Percentiles rank a stretch among this genome's conserved stretches.
Conservation (phyloP, 92 coral and sea anemone species). For the Micromussa lordhowensis region DNA sequence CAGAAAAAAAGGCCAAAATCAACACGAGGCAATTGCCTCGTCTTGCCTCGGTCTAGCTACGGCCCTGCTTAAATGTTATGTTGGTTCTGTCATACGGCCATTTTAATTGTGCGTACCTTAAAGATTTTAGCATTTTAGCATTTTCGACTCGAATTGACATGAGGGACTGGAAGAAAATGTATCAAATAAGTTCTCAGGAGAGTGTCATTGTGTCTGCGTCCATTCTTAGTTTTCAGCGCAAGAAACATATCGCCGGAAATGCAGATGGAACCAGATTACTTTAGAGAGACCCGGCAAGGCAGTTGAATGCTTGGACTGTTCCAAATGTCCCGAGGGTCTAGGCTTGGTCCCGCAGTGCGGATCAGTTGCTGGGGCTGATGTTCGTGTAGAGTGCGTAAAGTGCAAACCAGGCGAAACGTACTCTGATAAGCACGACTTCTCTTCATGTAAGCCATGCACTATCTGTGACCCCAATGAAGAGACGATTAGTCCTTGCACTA, state of each 20-base stretch:
- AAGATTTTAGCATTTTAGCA: no score
- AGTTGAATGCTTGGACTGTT: slow-evolving; percentile 21
- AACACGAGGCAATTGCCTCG: no score
- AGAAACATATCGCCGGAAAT: not conserved
- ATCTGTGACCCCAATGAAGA: slow-evolving; percentile 50
- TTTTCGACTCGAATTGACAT: no score
- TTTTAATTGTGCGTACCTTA: not conserved
- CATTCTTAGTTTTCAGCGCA: slow-evolving; percentile 25
- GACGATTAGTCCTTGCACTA: slow-evolving; percentile 38
- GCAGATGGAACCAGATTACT: slow-evolving; percentile 35
- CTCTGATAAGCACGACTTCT: slow-evolving; percentile 36
- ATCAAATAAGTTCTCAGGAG: not conserved
- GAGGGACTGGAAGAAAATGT: no score
- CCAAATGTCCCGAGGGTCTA: slow-evolving; percentile 38
- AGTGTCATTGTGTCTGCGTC: not conserved
- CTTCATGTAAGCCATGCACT: slow-evolving; percentile 54
- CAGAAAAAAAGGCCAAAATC: no score
- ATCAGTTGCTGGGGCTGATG: not conserved
- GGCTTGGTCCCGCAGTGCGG: slow-evolving; percentile 54
- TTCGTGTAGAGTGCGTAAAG: slow-evolving; percentile 18
- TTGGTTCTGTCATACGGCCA: not conserved
- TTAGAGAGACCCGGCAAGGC: not conserved
- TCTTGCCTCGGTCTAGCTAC: no score
- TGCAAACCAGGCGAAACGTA: slow-evolving; percentile 23
- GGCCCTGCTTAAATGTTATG: not conserved